A percentile compares a stretch with the other conserved stretches of the same genome.
phyloP scores from a whole-genome alignment of 2,113 vertebrate genomes.

The Pyxicephalus adspersus region DNA sequence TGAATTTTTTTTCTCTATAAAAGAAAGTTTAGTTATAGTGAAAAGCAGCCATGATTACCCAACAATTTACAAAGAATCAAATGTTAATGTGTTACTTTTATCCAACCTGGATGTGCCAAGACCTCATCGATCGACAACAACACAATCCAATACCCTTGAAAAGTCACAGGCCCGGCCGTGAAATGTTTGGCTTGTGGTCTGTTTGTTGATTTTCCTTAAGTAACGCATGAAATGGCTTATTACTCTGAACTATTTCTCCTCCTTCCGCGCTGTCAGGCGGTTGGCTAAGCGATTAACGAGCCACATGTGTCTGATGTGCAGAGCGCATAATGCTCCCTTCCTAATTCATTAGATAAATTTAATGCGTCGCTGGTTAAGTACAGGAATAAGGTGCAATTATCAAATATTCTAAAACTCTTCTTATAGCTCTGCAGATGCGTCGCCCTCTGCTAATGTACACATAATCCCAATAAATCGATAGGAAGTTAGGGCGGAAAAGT shows the following conservation, averaged over 20 bases:
- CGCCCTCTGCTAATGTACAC: conserved; percentile 40
- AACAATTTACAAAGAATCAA: not conserved
- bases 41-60: not conserved
- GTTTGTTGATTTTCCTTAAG: conserved; percentile 56
- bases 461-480: conserved; percentile 51
- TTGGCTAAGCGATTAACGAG: conserved; percentile 35
- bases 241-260: conserved; percentile 19
- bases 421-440: conserved; percentile 28
- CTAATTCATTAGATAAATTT: conserved; percentile 50
- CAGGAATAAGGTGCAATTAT: conserved; percentile 56
- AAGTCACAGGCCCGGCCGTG: conserved; percentile 49
- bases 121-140: conserved; percentile 40
- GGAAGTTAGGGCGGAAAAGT: not conserved
- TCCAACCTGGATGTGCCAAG: conserved; percentile 36
- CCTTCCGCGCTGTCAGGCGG: conserved; percentile 34
- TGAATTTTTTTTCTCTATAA: not conserved
- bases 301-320: conserved; percentile 53
- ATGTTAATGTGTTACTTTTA: conserved; percentile 32
- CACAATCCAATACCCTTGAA: conserved; percentile 57
- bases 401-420: conserved; percentile 39
- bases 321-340: conserved; percentile 25
- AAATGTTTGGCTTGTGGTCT: conserved; percentile 52
- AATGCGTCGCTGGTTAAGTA: conserved; percentile 52
- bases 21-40: not conserved
- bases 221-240: conserved; percentile 55